Evolutionary conservation across 2,797 vertebrate genomes (phyloP), one percentile per base, ranked within the genome.

Genomic region (Ptychadena robeensis): DNA sequence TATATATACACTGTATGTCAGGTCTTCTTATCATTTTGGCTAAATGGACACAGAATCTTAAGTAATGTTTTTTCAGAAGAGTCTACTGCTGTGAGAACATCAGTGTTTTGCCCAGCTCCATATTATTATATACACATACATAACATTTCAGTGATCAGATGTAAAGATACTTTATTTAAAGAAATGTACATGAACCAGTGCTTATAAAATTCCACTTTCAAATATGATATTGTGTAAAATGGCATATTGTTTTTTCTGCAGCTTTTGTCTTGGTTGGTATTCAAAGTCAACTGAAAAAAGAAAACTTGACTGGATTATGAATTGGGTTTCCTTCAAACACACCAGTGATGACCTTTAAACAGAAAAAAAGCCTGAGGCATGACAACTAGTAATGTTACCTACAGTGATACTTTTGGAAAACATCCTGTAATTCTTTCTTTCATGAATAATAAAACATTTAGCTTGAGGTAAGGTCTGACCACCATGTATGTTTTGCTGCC

Each of bases 401-500:
- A 79, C 74, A 66, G 12, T 34, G 27, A 68, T 57, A 65, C 64
- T 79, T 68, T 79, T 68, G 76, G 64, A 44, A 79, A 79, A 27
- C 28, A 57, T 57, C 30, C 48, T 68, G 65, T 79, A 69, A 79
- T 68, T 40, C 76, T 79, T 44, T 77, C 38, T 79, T 67, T 22
- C n/a, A 61, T 79, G 63, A 67, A 77, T 65, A 66, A 77, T 77
- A 77, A 67, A 77, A 35, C 32, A n/a, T 32, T 25, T 67, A 67
- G 76, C 76, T 65, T 68, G 65, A 79, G 76, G 76, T 48, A 57
- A 44, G 48, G 53, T 79, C 64, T 53, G 76, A 68, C 64, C 65
- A 69, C 48, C 40, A 79, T 79, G 65, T 57, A 79, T 40, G 34
- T 77, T 77, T 66, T 44, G 66, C 61, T 27, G 32, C 38, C 30